phyloP scores from a whole-genome alignment of 2,888 invertebrate genomes.

The Drosophila kambysellisi region DNA sequence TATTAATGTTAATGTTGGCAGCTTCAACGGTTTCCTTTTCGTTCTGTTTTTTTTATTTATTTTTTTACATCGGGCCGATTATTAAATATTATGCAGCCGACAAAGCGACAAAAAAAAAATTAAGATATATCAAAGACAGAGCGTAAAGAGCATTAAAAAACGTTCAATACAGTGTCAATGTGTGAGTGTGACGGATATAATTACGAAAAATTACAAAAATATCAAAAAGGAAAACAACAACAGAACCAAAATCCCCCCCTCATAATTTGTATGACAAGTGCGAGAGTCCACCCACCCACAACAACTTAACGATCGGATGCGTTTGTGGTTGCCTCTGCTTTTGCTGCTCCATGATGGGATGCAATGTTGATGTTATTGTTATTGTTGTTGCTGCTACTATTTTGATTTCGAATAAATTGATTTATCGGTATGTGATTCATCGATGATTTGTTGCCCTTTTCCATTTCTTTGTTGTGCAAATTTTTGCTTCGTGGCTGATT shows the following conservation, averaged over 20 bases:
- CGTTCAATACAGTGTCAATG: constrained; percentile 1
- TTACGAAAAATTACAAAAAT: constrained; percentile 10
- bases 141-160: constrained; percentile 37
- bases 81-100: constrained; percentile 4
- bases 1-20: constrained; percentile 14
- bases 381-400: constrained; percentile 5
- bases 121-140: constrained; percentile 33
- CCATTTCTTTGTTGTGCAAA: not conserved
- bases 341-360: not conserved
- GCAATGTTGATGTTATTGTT: not conserved
- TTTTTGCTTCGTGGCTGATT: not conserved
- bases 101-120: constrained; percentile 17
- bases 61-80: constrained; percentile 3
- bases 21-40: constrained; percentile 23
- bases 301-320: constrained; percentile 16
- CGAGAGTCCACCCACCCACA: not conserved
- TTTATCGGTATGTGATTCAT: constrained; percentile 7
- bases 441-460: constrained; percentile 1
- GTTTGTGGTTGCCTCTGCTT: not conserved
- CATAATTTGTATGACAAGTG: not conserved
- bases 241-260: not conserved
- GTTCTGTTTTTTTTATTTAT: constrained; percentile 17
- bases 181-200: not conserved
- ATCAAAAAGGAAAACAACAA: not conserved
- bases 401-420: constrained; percentile 2